Evolutionary conservation across 2,113 vertebrate genomes (phyloP).

Genomic region (Andinoacara biseriatus): DNA sequence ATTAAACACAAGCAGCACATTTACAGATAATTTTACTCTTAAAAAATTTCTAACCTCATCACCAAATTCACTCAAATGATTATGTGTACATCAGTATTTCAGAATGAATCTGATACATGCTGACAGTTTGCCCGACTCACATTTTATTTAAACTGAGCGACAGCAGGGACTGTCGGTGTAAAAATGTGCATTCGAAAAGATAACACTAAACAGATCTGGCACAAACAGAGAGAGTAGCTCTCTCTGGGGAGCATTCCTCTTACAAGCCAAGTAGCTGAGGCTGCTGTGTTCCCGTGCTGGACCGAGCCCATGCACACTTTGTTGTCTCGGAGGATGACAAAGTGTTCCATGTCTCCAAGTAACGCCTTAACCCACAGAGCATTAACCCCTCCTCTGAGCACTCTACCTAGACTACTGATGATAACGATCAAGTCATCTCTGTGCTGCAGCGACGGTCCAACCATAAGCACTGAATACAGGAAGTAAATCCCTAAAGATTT

Average conservation of each 20-base stretch:
- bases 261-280: constrained; percentile 34
- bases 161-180: not conserved
- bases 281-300: constrained; percentile 37
- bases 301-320: constrained; percentile 35
- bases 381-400: constrained; percentile 62
- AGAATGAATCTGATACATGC: not conserved
- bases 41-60: not conserved
- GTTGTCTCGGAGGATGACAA: constrained; percentile 63
- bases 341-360: constrained; percentile 82
- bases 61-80: not conserved
- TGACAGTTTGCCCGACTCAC: not conserved
- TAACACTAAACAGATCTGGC: constrained; percentile 7
- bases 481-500: constrained; percentile 31
- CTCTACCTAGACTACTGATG: constrained; percentile 48
- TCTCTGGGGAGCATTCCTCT: constrained; percentile 38
- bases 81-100: not conserved
- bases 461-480: constrained; percentile 31
- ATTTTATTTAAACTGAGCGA: not conserved
- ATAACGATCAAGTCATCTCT: constrained; percentile 53
- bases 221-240: constrained; percentile 40
- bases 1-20: not conserved
- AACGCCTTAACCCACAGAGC: constrained; percentile 72
- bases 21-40: not conserved
- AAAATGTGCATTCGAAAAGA: not conserved
- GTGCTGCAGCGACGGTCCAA: constrained; percentile 2